Conservation (phyloP, 2,888 invertebrate species). For the Epinotia demarniana region DNA sequence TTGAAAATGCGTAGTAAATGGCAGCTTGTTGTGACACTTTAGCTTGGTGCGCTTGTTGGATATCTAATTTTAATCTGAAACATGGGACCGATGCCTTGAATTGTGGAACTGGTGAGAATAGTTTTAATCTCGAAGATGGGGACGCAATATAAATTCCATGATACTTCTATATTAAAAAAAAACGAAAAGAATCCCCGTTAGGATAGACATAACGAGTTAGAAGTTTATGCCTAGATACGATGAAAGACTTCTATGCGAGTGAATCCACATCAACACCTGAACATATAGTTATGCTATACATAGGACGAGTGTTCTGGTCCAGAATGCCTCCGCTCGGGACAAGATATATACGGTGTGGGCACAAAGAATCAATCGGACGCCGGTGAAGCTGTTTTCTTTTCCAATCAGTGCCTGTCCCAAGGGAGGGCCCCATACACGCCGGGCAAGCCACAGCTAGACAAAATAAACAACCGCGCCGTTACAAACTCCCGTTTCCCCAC, state of each 20-base stretch:
- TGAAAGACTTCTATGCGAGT: background rate
- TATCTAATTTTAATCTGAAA: too few relatives aligned
- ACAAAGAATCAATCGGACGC: slow-evolving; percentile 79
- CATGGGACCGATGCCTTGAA: too few relatives aligned
- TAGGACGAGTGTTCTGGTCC: background rate
- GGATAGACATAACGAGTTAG: background rate
- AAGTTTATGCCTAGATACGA: background rate
- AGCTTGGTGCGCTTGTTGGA: background rate
- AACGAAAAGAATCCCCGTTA: too few relatives aligned
- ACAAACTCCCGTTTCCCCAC: slow-evolving; percentile 43
- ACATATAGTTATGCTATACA: background rate
- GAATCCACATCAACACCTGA: background rate
- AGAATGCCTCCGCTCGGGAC: slow-evolving; percentile 56
- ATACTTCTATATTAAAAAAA: too few relatives aligned
- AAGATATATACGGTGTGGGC: slow-evolving; percentile 68
- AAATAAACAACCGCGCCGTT: slow-evolving; percentile 20
- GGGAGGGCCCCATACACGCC: slow-evolving; percentile 59
- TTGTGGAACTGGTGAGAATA: too few relatives aligned
- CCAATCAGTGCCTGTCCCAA: slow-evolving; percentile 77
- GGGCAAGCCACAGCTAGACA: slow-evolving; percentile 56
- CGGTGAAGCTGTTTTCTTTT: slow-evolving; percentile 80
- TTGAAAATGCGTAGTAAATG: too few relatives aligned
- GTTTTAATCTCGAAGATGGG: too few relatives aligned
- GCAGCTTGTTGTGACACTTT: background rate
- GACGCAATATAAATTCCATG: too few relatives aligned